Evolutionary conservation across 2,888 invertebrate genomes (phyloP).

Genomic region (Hydriomena furcata): DNA sequence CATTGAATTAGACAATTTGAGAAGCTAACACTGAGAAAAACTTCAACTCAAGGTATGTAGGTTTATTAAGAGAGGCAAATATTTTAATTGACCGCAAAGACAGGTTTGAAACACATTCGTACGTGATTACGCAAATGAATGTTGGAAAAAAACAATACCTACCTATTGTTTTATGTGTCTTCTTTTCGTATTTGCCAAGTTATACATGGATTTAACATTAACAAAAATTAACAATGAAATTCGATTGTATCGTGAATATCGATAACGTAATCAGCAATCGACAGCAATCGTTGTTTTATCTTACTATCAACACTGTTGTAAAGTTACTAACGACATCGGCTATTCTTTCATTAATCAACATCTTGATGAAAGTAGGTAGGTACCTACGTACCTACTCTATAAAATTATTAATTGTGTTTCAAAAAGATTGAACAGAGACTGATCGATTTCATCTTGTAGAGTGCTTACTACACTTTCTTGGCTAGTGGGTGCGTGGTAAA

Average conservation of each 20-base stretch:
- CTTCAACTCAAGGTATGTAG: slow-evolving; percentile 4
- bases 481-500: too few relatives aligned
- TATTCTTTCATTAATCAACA: not conserved
- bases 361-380: not conserved
- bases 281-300: slow-evolving; percentile 13
- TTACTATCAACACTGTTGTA: slow-evolving; percentile 9
- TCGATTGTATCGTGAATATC: slow-evolving; percentile 11
- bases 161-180: slow-evolving; percentile 21
- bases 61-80: slow-evolving; percentile 27
- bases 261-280: slow-evolving; percentile 9
- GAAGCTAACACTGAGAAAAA: slow-evolving; percentile 1
- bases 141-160: slow-evolving; percentile 20
- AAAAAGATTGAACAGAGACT: too few relatives aligned
- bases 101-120: slow-evolving; percentile 36
- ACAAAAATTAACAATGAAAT: not conserved
- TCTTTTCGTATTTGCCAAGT: slow-evolving; percentile 10
- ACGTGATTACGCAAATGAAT: slow-evolving; percentile 29
- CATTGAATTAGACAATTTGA: not conserved
- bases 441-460: too few relatives aligned
- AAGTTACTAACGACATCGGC: not conserved
- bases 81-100: slow-evolving; percentile 40
- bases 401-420: not conserved
- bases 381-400: too few relatives aligned
- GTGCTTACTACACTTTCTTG: too few relatives aligned
- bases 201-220: not conserved